phyloP scores from a whole-genome alignment of 2,888 invertebrate species.

The Tuta absoluta region DNA sequence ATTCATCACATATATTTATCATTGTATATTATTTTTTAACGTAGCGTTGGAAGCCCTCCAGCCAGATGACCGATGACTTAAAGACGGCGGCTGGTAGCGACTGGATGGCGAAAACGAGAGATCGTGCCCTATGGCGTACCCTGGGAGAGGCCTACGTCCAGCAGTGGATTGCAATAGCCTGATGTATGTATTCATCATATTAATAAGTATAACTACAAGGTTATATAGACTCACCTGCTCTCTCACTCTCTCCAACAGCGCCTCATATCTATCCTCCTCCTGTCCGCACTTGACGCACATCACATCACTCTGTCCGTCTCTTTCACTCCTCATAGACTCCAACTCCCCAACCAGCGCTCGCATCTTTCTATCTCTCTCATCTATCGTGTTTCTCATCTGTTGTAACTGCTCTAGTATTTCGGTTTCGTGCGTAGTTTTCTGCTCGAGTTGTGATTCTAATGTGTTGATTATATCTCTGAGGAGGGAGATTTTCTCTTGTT shows the following conservation, averaged over 20 bases:
- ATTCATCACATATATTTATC: no score
- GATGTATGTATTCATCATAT: no score
- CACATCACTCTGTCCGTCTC: conserved; percentile 65
- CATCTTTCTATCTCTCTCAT: conserved; percentile 80
- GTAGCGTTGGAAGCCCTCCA: no score
- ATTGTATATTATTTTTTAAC: no score
- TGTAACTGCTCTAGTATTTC: conserved; percentile 82
- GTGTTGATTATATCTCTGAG: conserved; percentile 89
- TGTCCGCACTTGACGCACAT: conserved; percentile 55
- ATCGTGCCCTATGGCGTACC: no score
- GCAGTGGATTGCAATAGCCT: no score
- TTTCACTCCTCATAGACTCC: conserved; percentile 74
- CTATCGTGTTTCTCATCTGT: conserved; percentile 78
- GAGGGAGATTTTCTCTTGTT: conserved; percentile 87
- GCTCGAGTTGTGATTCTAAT: conserved; percentile 87
- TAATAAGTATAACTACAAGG: no score
- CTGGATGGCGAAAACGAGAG: no score
- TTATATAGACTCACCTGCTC: no score
- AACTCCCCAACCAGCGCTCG: conserved; percentile 78
- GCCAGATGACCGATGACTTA: no score
- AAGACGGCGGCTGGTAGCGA: no score
- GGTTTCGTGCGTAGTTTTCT: conserved; percentile 82
- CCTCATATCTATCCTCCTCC: conserved; percentile 54
- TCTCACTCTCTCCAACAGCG: conserved; percentile 59
- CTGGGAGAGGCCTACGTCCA: no score